phyloP scores from a whole-genome alignment of 2,113 vertebrate genomes.

The Saccopteryx leptura region DNA sequence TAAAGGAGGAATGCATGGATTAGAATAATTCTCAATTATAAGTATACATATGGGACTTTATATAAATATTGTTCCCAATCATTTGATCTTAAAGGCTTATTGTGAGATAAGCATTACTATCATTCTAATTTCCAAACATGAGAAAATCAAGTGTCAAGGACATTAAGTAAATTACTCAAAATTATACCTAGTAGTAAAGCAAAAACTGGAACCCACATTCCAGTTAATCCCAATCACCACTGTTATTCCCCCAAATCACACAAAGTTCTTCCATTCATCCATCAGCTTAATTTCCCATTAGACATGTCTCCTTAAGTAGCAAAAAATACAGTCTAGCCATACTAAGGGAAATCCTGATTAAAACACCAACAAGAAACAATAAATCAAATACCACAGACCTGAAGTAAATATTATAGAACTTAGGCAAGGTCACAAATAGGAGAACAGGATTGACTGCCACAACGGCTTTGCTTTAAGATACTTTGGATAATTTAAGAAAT shows the following conservation, averaged over 20 bases:
- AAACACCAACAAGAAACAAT: background rate
- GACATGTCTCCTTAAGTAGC: background rate
- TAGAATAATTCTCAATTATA: constrained; percentile 21
- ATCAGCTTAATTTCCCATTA: background rate
- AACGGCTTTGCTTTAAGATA: background rate
- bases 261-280: background rate
- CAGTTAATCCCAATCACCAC: background rate
- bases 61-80: background rate
- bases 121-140: constrained; percentile 6
- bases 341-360: background rate
- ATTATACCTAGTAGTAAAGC: background rate
- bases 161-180: background rate
- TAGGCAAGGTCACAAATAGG: background rate
- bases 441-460: background rate
- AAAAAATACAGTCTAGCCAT: background rate
- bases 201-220: background rate
- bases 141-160: background rate
- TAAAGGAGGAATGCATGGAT: background rate
- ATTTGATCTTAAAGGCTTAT: constrained; percentile 13
- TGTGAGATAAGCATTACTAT: background rate
- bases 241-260: background rate
- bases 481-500: constrained; percentile 15
- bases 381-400: background rate
- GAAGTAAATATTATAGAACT: background rate
- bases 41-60: background rate